phyloP scores from a whole-genome alignment of 2,113 vertebrate species.

The Myanophis thanlyinensis region DNA sequence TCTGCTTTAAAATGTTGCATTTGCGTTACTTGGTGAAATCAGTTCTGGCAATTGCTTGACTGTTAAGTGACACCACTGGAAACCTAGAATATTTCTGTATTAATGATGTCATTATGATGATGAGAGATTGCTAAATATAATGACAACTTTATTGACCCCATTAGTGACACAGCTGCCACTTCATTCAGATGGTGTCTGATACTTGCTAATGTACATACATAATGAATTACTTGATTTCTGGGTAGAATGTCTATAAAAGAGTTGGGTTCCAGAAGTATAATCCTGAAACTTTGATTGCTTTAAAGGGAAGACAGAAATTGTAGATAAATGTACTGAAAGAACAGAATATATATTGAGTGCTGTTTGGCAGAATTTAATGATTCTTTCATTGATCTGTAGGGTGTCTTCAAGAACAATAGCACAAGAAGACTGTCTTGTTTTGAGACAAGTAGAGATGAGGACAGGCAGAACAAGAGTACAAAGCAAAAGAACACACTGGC shows the following conservation, averaged over 20 bases:
- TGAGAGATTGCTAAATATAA: background rate
- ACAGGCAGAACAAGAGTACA: background rate
- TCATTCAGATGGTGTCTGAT: background rate
- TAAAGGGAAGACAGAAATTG: background rate
- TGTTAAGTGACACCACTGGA: background rate
- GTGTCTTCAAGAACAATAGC: background rate
- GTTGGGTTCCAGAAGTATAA: background rate
- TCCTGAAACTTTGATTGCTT: background rate
- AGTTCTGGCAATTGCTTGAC: background rate
- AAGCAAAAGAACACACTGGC: background rate
- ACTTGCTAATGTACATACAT: background rate
- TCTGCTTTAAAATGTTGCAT: background rate
- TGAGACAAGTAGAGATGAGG: background rate
- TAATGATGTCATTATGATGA: background rate
- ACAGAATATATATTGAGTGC: background rate
- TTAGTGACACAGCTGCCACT: background rate
- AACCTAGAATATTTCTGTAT: background rate
- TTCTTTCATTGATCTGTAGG: background rate
- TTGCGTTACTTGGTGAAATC: background rate
- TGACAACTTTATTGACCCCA: background rate
- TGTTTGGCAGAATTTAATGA: background rate
- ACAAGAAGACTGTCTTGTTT: background rate
- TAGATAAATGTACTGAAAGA: background rate
- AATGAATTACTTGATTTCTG: background rate
- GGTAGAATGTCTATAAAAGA: background rate